phyloP scores from a whole-genome alignment of 2,113 vertebrate genomes.

The Chascanopsetta lugubris region DNA sequence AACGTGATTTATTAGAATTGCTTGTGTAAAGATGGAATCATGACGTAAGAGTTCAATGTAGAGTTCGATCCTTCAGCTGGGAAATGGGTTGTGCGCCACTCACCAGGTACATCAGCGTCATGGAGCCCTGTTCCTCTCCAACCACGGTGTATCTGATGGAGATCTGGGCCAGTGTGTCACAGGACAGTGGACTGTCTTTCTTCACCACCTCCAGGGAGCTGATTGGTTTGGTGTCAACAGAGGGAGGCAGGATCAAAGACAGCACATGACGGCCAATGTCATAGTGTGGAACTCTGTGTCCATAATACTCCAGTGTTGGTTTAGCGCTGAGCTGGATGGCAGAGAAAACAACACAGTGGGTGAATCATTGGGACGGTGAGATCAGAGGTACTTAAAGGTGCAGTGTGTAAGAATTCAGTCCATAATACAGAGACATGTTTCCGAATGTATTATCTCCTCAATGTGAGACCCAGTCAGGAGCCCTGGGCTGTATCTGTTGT shows the following conservation, averaged over 20 bases:
- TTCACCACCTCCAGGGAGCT: constrained; percentile 66
- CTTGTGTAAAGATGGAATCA: too few relatives aligned
- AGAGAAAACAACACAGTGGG: background rate
- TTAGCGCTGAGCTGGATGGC: constrained; percentile 39
- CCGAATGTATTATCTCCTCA: too few relatives aligned
- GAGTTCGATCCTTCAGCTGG: too few relatives aligned
- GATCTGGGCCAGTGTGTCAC: constrained; percentile 46
- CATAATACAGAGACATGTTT: too few relatives aligned
- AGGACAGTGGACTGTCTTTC: constrained; percentile 45
- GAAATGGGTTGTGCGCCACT: constrained; percentile 23
- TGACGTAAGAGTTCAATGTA: too few relatives aligned
- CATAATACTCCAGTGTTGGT: rapidly evolving
- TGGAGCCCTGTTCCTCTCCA: constrained; percentile 52
- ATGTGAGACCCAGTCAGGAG: too few relatives aligned
- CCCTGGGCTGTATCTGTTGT: too few relatives aligned
- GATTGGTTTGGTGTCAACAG: constrained; percentile 36
- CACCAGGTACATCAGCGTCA: constrained; percentile 74
- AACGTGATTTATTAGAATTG: too few relatives aligned
- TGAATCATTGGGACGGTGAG: background rate
- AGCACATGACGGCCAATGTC: background rate
- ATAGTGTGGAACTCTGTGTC: background rate
- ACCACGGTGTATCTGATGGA: constrained; percentile 63
- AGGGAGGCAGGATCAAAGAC: background rate
- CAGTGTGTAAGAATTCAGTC: too few relatives aligned
- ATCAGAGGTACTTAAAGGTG: too few relatives aligned